Percentiles rank a stretch among this genome's conserved stretches.
Evolutionary conservation across 2,113 vertebrate species (phyloP).

Genomic region (Phalacrocorax brasilianus): DNA sequence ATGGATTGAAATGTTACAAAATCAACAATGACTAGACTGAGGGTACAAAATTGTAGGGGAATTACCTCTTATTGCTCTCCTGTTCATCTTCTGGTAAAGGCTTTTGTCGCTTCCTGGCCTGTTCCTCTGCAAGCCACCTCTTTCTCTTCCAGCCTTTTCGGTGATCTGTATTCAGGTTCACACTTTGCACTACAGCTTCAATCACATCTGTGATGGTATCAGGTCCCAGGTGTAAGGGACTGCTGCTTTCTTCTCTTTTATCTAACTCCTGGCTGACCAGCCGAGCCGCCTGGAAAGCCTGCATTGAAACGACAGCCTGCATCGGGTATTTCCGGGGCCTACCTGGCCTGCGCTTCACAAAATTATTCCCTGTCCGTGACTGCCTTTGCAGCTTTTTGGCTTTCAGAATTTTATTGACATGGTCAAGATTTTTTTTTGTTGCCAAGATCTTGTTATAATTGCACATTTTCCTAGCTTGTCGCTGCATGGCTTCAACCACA

Average conservation of each 20-base stretch:
- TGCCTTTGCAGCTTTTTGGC: slow-evolving; percentile 82
- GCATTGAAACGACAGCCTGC: slow-evolving; percentile 72
- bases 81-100: slow-evolving; percentile 65
- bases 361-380: slow-evolving; percentile 80
- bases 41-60: not conserved
- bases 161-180: slow-evolving; percentile 74
- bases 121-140: slow-evolving; percentile 73
- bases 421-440: slow-evolving; percentile 84
- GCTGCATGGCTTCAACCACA: slow-evolving; percentile 78
- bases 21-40: not conserved
- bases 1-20: fast-evolving
- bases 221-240: slow-evolving; percentile 42
- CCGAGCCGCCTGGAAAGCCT: slow-evolving; percentile 62
- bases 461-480: slow-evolving; percentile 83
- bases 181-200: slow-evolving; percentile 83
- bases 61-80: slow-evolving; percentile 74
- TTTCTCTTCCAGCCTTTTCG: slow-evolving; percentile 87
- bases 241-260: slow-evolving; percentile 26
- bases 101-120: slow-evolving; percentile 70
- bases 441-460: slow-evolving; percentile 82
- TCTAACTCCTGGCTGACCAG: slow-evolving; percentile 61
- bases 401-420: slow-evolving; percentile 84
- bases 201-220: slow-evolving; percentile 80
- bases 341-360: slow-evolving; percentile 89
- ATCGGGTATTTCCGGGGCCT: slow-evolving; percentile 88